Evolutionary conservation across 2,888 invertebrate species (phyloP).

Genomic region (Tetanocera ferruginea): DNA sequence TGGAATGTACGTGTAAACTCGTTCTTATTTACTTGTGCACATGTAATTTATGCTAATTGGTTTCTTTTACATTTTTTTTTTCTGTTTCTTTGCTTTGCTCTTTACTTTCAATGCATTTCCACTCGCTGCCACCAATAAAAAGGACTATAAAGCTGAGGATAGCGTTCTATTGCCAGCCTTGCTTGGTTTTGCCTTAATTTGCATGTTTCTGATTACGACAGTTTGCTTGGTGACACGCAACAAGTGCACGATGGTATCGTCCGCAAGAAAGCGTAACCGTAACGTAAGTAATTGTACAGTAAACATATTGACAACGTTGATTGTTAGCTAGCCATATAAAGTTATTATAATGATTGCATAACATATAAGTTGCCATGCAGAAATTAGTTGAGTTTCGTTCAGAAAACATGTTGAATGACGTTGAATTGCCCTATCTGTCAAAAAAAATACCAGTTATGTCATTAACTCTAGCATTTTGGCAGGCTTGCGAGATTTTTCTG

Average conservation of each 20-base stretch:
- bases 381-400: no score
- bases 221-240: slow-evolving; percentile 73
- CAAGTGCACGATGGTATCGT: slow-evolving; percentile 66
- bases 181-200: slow-evolving; percentile 71
- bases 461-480: no score
- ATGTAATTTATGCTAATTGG: slow-evolving; percentile 21
- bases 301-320: background rate
- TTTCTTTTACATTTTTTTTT: slow-evolving; percentile 11
- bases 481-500: no score
- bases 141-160: slow-evolving; percentile 75
- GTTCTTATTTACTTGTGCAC: background rate
- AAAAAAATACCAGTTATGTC: no score
- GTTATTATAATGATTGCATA: no score
- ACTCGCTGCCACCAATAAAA: slow-evolving; percentile 1
- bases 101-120: slow-evolving; percentile 18
- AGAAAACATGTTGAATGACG: no score
- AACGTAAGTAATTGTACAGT: slow-evolving; percentile 62
- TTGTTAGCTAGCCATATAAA: no score
- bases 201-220: slow-evolving; percentile 71
- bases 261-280: slow-evolving; percentile 67
- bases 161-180: slow-evolving; percentile 73
- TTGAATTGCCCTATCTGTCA: no score
- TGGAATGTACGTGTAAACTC: slow-evolving; percentile 74
- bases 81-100: slow-evolving; percentile 5
- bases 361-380: no score